These are phyloP conservation scores for Sminthurinus signatus DNA, from an alignment of 1,140 invertebrate genomes.

Conservation along the genomic window DNA sequence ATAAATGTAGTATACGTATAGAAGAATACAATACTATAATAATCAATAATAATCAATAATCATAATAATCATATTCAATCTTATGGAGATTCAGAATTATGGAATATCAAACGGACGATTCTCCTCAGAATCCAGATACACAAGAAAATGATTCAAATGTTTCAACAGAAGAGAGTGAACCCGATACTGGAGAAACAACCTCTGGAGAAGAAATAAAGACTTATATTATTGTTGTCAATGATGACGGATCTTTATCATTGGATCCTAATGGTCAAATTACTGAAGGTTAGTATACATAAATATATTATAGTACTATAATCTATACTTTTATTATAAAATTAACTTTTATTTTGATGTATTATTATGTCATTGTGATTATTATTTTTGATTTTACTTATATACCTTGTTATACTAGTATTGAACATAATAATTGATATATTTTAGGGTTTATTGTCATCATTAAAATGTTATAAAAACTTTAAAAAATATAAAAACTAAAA, in stretches of 20 bases:
- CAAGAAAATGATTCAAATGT: neutral
- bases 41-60: too few relatives aligned
- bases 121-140: neutral
- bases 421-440: too few relatives aligned
- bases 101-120: neutral
- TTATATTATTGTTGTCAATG: constrained; percentile 21
- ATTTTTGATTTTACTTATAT: too few relatives aligned
- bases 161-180: constrained; percentile 10
- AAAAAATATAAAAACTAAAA: too few relatives aligned
- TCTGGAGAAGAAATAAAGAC: constrained; percentile 3
- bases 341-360: neutral
- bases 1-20: neutral
- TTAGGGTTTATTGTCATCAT: too few relatives aligned
- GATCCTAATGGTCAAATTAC: constrained; percentile 5
- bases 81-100: neutral
- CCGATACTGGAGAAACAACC: constrained; percentile 2
- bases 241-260: constrained; percentile 22
- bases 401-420: too few relatives aligned
- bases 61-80: too few relatives aligned
- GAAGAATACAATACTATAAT: too few relatives aligned
- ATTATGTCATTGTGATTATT: neutral
- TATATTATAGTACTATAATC: neutral
- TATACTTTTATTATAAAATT: too few relatives aligned
- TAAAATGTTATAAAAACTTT: too few relatives aligned
- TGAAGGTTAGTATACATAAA: constrained; percentile 3